These are phyloP conservation scores for Dicaeum eximium DNA, from an alignment of 2,113 vertebrate species.

Conservation along the genomic window DNA sequence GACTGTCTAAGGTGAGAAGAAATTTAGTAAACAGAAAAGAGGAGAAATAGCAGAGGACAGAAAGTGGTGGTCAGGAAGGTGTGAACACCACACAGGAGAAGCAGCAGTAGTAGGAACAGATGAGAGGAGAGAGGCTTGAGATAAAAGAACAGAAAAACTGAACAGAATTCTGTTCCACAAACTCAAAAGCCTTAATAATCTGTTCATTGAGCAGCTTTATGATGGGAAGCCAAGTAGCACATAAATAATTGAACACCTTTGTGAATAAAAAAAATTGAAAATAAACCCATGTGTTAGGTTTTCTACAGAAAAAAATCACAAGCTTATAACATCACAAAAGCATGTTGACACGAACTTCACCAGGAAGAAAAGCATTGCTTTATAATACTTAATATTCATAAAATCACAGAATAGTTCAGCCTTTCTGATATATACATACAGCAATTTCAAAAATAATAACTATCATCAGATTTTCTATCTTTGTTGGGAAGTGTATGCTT, in stretches of 20 bases:
- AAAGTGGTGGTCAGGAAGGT: not conserved
- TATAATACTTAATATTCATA: not conserved
- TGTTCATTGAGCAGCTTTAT: not conserved
- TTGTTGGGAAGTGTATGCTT: not conserved
- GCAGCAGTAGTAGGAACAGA: not conserved
- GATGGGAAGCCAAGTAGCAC: not conserved
- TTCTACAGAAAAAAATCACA: not conserved
- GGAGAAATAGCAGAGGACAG: not conserved
- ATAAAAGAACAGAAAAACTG: not conserved
- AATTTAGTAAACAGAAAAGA: not conserved
- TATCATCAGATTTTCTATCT: not conserved
- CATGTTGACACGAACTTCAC: not conserved
- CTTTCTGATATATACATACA: not conserved
- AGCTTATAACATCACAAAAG: not conserved
- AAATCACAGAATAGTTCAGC: not conserved
- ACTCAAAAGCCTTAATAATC: not conserved
- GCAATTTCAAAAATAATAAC: not conserved
- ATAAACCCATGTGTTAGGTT: not conserved
- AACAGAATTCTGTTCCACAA: not conserved
- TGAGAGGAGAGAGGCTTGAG: not conserved
- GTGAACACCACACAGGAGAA: not conserved
- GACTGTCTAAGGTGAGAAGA: not conserved
- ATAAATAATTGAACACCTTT: constrained; percentile 6
- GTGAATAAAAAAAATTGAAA: not conserved
- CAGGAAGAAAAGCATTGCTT: not conserved